Evolutionary conservation across 2,797 vertebrate genomes (phyloP).

Genomic region (Gymnothorax javanicus): DNA sequence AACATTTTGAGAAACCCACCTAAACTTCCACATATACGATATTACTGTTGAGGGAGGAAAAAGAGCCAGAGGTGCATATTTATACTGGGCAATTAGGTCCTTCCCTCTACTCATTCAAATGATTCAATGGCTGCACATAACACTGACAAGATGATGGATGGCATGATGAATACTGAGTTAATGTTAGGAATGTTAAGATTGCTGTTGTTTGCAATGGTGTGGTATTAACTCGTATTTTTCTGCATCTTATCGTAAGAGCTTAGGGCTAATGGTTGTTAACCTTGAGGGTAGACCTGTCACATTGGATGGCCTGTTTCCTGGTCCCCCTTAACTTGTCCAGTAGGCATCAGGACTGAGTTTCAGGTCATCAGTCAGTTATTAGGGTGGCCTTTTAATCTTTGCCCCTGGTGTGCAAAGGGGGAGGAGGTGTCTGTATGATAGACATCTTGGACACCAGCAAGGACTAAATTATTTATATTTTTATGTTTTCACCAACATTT

Average conservation of each 20-base stretch:
- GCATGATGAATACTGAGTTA: constrained; percentile 16
- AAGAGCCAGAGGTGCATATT: neutral
- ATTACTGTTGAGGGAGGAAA: neutral
- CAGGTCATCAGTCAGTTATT: constrained; percentile 29
- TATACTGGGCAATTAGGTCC: neutral
- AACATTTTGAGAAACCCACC: neutral
- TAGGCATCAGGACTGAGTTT: neutral
- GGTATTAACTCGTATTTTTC: neutral
- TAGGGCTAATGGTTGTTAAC: constrained; percentile 3
- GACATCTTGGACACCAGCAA: neutral
- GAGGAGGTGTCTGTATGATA: neutral
- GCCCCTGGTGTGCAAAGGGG: neutral
- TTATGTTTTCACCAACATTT: constrained; percentile 29
- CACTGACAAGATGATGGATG: neutral
- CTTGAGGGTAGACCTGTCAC: neutral
- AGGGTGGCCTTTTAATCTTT: constrained; percentile 25
- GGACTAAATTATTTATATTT: neutral
- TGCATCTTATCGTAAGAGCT: neutral
- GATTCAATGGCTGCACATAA: neutral
- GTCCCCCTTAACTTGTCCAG: neutral
- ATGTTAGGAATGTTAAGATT: constrained; percentile 6
- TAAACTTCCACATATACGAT: neutral
- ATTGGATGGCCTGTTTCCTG: neutral
- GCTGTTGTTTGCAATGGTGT: neutral
- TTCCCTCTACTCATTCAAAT: neutral